Evolutionary conservation across 2,888 invertebrate species (phyloP).

Genomic region (Lithophane ornitopus): DNA sequence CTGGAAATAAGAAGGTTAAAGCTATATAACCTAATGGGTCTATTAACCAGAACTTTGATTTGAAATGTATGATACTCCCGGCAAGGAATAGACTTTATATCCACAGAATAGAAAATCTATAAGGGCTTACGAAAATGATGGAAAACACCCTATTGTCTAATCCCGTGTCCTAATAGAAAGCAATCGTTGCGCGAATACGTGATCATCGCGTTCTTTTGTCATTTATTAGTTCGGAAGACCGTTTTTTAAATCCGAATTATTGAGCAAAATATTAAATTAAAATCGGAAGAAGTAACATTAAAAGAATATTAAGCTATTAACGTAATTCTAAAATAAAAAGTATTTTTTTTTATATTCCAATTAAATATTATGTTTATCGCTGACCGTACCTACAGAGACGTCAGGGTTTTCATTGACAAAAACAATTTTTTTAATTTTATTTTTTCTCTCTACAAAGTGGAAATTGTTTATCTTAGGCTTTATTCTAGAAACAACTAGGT

Average conservation of each 20-base stretch:
- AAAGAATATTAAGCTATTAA: too few species aligned
- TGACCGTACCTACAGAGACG: too few species aligned
- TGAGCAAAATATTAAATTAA: background rate
- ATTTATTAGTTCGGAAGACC: rapidly evolving
- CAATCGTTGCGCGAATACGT: background rate
- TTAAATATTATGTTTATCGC: too few species aligned
- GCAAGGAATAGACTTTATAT: background rate
- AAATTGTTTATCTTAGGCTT: too few species aligned
- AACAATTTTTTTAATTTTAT: too few species aligned
- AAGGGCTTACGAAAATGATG: background rate
- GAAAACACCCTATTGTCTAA: background rate
- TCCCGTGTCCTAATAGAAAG: background rate
- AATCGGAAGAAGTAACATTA: too few species aligned
- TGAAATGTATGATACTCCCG: too few species aligned
- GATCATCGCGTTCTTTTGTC: background rate
- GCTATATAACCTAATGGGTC: background rate
- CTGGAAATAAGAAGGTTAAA: conserved; percentile 14
- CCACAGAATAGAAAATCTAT: background rate
- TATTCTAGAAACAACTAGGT: too few species aligned
- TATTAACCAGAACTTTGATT: too few species aligned
- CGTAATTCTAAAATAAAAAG: background rate
- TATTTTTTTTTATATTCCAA: too few species aligned
- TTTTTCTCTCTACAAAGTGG: too few species aligned
- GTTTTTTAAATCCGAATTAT: background rate
- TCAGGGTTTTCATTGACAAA: too few species aligned